Evolutionary conservation across 2,888 invertebrate genomes (phyloP).

Genomic region (Phaedon cochleariae): DNA sequence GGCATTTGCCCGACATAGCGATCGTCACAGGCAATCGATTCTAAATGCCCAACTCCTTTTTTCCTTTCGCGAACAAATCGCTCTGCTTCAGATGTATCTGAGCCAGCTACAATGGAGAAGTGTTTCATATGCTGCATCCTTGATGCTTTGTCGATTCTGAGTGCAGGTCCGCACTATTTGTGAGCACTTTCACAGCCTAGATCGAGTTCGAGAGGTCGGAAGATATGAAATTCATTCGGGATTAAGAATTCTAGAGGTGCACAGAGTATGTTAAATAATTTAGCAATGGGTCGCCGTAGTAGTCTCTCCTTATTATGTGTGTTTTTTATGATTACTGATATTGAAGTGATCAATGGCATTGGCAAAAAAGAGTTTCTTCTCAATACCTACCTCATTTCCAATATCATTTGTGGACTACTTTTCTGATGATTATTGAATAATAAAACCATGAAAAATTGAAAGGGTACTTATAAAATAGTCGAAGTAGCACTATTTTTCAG

Average conservation of each 20-base stretch:
- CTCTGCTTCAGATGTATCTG: neutral
- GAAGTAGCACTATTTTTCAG: too few relatives aligned
- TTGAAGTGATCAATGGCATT: too few relatives aligned
- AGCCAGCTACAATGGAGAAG: neutral
- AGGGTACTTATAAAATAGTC: too few relatives aligned
- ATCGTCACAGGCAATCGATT: conserved; percentile 30
- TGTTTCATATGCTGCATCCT: neutral
- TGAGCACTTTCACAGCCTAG: neutral
- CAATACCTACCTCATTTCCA: too few relatives aligned
- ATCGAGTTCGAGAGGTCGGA: neutral
- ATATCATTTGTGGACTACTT: too few relatives aligned
- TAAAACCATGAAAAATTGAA: too few relatives aligned
- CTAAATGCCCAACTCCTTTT: conserved; percentile 21
- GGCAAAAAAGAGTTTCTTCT: too few relatives aligned
- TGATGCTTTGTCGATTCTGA: neutral
- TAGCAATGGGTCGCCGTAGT: too few relatives aligned
- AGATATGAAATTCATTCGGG: neutral
- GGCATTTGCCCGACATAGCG: conserved; percentile 28
- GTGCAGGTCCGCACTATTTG: neutral
- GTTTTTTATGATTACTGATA: too few relatives aligned
- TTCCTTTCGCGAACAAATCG: conserved; percentile 13
- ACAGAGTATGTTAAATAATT: neutral
- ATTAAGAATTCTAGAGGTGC: neutral
- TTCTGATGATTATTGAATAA: too few relatives aligned
- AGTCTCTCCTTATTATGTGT: too few relatives aligned